phyloP scores from a whole-genome alignment of 1,140 invertebrate genomes.

The Drosophila ogumai region DNA sequence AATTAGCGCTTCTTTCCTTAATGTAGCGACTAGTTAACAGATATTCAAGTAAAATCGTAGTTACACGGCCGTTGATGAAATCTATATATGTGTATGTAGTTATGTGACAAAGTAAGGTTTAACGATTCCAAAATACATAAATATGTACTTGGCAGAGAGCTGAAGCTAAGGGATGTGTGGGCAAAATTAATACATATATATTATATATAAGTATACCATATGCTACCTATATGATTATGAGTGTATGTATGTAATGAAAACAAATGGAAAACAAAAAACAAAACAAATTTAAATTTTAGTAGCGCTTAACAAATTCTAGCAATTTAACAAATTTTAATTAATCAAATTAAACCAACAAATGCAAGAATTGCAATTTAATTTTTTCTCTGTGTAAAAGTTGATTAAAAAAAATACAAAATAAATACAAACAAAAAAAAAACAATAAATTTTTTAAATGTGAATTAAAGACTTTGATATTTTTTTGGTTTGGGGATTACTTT shows the following conservation, averaged over 20 bases:
- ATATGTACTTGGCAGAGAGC: constrained; percentile 11
- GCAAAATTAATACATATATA: constrained; percentile 45
- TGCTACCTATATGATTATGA: constrained; percentile 56
- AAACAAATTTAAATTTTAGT: constrained; percentile 81
- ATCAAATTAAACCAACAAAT: constrained; percentile 77
- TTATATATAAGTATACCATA: constrained; percentile 54
- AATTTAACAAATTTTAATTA: constrained; percentile 84
- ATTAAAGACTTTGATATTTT: neutral
- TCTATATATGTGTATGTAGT: constrained; percentile 37
- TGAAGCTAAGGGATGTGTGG: constrained; percentile 7
- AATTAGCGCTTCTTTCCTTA: constrained; percentile 18
- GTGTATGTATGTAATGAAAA: constrained; percentile 55
- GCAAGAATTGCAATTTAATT: constrained; percentile 76
- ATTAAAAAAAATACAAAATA: constrained; percentile 64
- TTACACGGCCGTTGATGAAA: constrained; percentile 25
- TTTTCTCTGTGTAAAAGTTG: constrained; percentile 83
- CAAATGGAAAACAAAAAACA: constrained; percentile 60
- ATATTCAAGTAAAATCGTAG: constrained; percentile 7
- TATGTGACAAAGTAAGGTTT: constrained; percentile 62
- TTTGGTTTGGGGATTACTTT: too few species aligned
- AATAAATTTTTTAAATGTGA: constrained; percentile 79
- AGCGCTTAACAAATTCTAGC: constrained; percentile 83
- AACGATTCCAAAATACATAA: constrained; percentile 45
- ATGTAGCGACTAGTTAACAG: constrained; percentile 1
- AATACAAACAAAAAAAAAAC: constrained; percentile 53